These are phyloP conservation scores for Parnassius mnemosyne DNA, from an alignment of 2,888 invertebrate genomes.

Conservation along the genomic window DNA sequence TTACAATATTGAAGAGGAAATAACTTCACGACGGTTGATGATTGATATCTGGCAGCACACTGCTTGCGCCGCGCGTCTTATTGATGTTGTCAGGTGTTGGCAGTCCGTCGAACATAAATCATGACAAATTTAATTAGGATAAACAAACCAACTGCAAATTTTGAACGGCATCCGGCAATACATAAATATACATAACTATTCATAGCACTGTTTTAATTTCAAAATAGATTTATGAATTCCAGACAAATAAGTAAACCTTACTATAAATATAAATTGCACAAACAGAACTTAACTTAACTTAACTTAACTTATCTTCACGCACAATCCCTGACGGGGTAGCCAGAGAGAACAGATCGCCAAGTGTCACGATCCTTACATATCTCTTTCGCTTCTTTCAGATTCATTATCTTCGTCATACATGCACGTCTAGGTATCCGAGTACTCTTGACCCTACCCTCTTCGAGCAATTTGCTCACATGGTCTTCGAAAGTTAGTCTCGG, in stretches of 20 bases:
- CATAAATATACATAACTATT: constrained; percentile 17
- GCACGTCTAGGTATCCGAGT: too few species aligned
- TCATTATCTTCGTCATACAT: too few species aligned
- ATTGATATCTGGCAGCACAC: constrained; percentile 23
- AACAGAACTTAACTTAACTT: too few species aligned
- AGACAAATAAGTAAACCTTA: background rate
- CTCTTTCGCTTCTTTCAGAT: too few species aligned
- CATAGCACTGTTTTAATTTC: constrained; percentile 12
- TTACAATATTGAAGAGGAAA: constrained; percentile 19
- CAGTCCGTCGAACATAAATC: constrained; percentile 44
- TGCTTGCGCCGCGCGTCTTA: constrained; percentile 1
- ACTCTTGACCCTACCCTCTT: too few species aligned
- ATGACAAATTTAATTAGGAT: constrained; percentile 38
- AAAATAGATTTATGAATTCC: constrained; percentile 8
- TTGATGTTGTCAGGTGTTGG: constrained; percentile 42
- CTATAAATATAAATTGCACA: too few species aligned
- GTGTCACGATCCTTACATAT: too few species aligned
- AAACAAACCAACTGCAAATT: constrained; percentile 27
- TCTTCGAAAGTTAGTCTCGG: too few species aligned
- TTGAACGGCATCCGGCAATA: constrained; percentile 16
- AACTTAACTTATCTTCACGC: too few species aligned
- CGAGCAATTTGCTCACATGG: too few species aligned
- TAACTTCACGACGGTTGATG: constrained; percentile 19
- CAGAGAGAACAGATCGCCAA: too few species aligned
- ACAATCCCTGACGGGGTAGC: too few species aligned